phyloP scores from a whole-genome alignment of 2,888 invertebrate species.

The Laspeyria flexula region DNA sequence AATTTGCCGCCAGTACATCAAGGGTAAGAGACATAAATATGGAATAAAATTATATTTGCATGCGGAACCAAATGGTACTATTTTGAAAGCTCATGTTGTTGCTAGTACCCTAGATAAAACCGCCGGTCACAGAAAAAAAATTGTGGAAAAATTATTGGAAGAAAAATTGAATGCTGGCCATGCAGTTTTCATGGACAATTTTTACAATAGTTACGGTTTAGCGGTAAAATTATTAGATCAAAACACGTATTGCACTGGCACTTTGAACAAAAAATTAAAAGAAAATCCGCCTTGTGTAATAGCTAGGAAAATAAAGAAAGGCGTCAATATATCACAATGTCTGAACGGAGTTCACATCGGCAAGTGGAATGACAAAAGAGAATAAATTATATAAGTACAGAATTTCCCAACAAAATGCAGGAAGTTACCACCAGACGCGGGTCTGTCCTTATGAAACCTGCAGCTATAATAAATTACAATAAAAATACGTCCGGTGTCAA shows the following conservation, averaged over 20 bases:
- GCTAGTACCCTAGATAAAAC: conserved; percentile 27
- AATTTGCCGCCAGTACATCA: conserved; percentile 47
- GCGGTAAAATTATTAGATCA: too few species aligned
- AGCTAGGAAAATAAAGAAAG: conserved; percentile 8
- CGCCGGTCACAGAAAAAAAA: conserved; percentile 34
- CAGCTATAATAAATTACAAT: conserved; percentile 29
- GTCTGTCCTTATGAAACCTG: conserved; percentile 22
- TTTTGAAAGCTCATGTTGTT: conserved; percentile 39
- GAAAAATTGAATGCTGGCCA: too few species aligned
- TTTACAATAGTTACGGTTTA: too few species aligned
- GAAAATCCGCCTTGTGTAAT: not conserved
- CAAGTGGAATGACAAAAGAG: conserved; percentile 29
- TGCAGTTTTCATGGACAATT: too few species aligned
- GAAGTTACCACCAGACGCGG: conserved; percentile 30
- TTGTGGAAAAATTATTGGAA: not conserved
- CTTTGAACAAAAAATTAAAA: not conserved
- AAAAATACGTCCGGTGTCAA: conserved; percentile 37
- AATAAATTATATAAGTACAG: conserved; percentile 23
- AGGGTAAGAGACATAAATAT: conserved; percentile 51
- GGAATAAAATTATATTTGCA: conserved; percentile 52
- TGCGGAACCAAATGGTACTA: conserved; percentile 51
- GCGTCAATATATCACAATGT: conserved; percentile 9
- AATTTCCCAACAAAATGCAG: conserved; percentile 27
- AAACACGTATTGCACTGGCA: too few species aligned
- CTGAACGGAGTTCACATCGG: conserved; percentile 22